Evolutionary conservation across 2,797 vertebrate genomes (phyloP).

Genomic region (Platalea minor): DNA sequence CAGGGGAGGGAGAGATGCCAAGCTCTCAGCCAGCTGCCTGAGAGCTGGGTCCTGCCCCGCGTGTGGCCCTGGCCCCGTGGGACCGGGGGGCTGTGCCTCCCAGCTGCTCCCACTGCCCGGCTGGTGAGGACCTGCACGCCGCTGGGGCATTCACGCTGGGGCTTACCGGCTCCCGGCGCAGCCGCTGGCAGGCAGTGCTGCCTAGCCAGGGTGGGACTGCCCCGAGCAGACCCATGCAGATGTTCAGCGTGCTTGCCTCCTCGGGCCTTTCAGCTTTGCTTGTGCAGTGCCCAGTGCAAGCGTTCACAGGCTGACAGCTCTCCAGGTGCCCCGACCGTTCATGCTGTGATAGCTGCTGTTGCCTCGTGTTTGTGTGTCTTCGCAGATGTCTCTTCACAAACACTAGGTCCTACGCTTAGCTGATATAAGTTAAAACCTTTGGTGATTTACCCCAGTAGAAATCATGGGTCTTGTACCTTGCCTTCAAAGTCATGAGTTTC

Average conservation of each 20-base stretch:
- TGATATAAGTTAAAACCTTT: neutral
- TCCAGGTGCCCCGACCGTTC: neutral
- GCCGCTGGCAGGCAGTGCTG: neutral
- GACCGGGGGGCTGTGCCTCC: accelerated
- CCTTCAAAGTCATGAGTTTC: neutral
- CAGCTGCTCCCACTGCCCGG: neutral
- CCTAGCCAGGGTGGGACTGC: neutral
- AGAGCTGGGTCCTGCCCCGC: neutral
- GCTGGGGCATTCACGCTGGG: accelerated
- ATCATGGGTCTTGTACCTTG: accelerated
- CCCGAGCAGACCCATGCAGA: neutral
- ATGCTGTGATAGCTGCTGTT: neutral
- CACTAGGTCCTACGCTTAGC: neutral
- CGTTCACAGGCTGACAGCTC: neutral
- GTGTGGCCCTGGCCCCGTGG: neutral
- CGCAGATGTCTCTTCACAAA: neutral
- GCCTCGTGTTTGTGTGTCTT: accelerated
- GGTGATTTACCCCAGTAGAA: neutral
- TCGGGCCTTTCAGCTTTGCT: neutral
- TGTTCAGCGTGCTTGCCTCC: accelerated
- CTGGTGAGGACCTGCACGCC: neutral
- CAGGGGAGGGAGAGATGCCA: neutral
- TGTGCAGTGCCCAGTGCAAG: neutral
- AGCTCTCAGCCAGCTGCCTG: neutral
- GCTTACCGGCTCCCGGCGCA: neutral